Base-by-base conservation (phyloP, 2,888 invertebrate species). In the Sylvicola cinctus region DNA sequence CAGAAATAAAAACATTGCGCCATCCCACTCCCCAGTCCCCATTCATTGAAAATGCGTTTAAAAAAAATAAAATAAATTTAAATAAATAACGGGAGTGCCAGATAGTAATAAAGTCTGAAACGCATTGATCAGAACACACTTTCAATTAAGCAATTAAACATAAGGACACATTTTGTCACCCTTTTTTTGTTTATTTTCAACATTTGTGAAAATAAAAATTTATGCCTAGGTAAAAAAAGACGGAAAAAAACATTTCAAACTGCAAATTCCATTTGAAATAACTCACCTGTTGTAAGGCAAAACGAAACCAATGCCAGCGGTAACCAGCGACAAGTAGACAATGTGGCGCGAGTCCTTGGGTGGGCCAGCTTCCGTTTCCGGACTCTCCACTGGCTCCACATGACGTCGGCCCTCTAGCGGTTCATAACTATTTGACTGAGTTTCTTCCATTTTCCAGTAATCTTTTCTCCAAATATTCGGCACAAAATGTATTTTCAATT, bases 251-350 rank as follows among this genome's bases (percentile, higher is more conserved):
- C 6, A 7, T 13, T n/a, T 29, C 13, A 29, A n/a, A 12, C 6
- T 29, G 6, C 13, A 29, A n/a, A n/a, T 13, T 29, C 6, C 13
- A 12, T 8, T 27, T 40, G 36, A 35, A 4, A 27, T 6, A 29
- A 23, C 3, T 49, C 58, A 84, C 84, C 84, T 87, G 67, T 88
- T 88, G 59, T 87, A 90, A 8, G 90, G 90, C 40, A 90, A 65
- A 33, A 90, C 66, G 52, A 90, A 90, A 29, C 88, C 88, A 42
- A 81, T 75, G 12, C 90, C 90, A 17, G 87, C 85, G 36, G 87
- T 63, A 35, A 87, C 66, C 40, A 90, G 43, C 10, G 58, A 55
- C 43, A 58, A 43, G 39, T 58, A 58, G 13, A 58, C 56, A 26
- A 50, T 49, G 39, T 55, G 52, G 36, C 52, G 47, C 8, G 51